Evolutionary conservation across 2,113 vertebrate genomes (phyloP).

Genomic region (Calonectris borealis): DNA sequence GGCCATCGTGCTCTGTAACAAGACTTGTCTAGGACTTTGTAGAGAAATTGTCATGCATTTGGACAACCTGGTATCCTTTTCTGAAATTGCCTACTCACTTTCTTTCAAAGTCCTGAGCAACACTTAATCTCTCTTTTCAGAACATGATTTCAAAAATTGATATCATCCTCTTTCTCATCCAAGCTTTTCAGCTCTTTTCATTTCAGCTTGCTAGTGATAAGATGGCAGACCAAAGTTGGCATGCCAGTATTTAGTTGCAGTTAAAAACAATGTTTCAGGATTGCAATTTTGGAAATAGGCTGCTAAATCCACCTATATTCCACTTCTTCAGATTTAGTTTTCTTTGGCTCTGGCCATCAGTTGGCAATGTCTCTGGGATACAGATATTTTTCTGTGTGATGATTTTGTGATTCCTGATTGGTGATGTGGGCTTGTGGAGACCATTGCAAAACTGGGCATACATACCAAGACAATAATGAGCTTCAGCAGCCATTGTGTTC

Average conservation of each 20-base stretch:
- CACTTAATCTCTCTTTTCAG: not conserved
- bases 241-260: not conserved
- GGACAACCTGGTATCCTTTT: not conserved
- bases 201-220: not conserved
- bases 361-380: not conserved
- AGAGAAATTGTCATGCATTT: not conserved
- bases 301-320: not conserved
- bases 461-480: not conserved
- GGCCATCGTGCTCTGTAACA: not conserved
- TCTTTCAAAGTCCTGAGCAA: not conserved
- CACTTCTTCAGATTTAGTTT: not conserved
- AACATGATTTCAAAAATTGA: not conserved
- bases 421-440: not conserved
- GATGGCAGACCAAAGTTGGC: not conserved
- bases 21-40: not conserved
- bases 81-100: not conserved
- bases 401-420: not conserved
- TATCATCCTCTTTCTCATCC: not conserved
- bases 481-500: not conserved
- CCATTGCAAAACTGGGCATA: not conserved
- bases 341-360: not conserved
- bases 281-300: not conserved
- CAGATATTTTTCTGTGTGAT: not conserved
- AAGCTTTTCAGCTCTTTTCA: not conserved
- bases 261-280: not conserved